phyloP scores from a whole-genome alignment of 1,140 invertebrate species.

The Pogonomyrmex barbatus region DNA sequence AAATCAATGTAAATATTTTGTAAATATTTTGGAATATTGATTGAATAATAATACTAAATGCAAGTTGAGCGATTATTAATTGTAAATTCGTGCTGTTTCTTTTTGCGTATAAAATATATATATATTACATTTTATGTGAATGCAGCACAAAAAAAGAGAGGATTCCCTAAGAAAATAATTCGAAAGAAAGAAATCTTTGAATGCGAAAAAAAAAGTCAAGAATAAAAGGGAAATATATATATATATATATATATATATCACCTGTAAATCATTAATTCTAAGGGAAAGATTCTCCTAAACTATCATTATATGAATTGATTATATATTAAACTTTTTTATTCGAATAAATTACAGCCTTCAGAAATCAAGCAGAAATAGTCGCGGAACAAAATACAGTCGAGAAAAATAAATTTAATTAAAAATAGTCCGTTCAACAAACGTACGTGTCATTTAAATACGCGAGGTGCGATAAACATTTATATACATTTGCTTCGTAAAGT shows the following conservation, averaged over 20 bases:
- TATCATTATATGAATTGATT: conserved; percentile 1
- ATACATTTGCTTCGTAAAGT: background rate
- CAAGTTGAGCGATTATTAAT: background rate
- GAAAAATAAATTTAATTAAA: conserved; percentile 35
- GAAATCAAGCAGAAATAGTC: conserved; percentile 24
- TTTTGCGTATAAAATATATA: background rate
- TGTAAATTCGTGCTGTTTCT: background rate
- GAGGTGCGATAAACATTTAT: conserved; percentile 9
- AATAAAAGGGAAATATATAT: conserved; percentile 1
- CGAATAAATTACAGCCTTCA: background rate
- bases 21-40: background rate
- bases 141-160: background rate
- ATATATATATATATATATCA: conserved; percentile 1
- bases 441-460: conserved; percentile 23
- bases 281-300: background rate
- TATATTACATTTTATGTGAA: background rate
- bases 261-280: conserved; percentile 9
- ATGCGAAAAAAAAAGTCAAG: background rate
- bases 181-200: background rate
- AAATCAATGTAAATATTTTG: background rate
- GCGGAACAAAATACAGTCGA: background rate
- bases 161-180: conserved; percentile 7
- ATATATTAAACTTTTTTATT: conserved; percentile 18
- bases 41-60: background rate
- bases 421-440: conserved; percentile 25